phyloP scores from a whole-genome alignment of 2,888 invertebrate genomes.

The Drosophila koepferae region DNA sequence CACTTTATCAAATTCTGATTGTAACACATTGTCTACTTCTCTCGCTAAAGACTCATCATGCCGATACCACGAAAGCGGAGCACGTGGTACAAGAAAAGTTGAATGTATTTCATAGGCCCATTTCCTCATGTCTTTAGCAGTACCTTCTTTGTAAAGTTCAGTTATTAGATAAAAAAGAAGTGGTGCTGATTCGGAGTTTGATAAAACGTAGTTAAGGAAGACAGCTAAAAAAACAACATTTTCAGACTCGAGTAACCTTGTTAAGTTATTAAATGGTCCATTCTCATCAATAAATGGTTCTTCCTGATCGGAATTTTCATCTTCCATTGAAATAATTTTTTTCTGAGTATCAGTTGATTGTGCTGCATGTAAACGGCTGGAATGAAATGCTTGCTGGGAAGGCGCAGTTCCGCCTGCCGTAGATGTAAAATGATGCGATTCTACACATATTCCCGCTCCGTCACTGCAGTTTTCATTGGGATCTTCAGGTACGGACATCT shows the following conservation, averaged over 20 bases:
- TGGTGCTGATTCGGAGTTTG: conserved; percentile 92
- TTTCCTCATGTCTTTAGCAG: conserved; percentile 95
- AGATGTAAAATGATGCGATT: conserved; percentile 80
- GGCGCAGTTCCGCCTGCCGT: conserved; percentile 69
- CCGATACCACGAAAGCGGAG: conserved; percentile 86
- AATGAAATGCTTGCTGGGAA: conserved; percentile 65
- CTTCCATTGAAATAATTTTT: conserved; percentile 97
- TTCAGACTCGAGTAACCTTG: conserved; percentile 92
- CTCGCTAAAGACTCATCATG: conserved; percentile 92
- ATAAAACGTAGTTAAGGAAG: conserved; percentile 95
- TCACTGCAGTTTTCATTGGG: conserved; percentile 58
- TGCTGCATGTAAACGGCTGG: conserved; percentile 82
- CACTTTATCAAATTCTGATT: conserved; percentile 94
- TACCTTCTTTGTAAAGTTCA: conserved; percentile 94
- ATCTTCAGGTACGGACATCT: conserved; percentile 76
- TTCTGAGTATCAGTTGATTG: conserved; percentile 87
- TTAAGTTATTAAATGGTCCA: conserved; percentile 94
- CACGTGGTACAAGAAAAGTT: conserved; percentile 95
- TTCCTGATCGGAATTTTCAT: conserved; percentile 96
- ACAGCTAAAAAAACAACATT: conserved; percentile 94
- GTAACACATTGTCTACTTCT: conserved; percentile 94
- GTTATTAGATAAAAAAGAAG: conserved; percentile 93
- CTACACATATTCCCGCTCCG: conserved; percentile 71
- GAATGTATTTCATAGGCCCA: conserved; percentile 99
- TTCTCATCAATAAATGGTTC: conserved; percentile 92